Percentiles rank a stretch among this genome's conserved stretches.
Conservation (phyloP, 2,888 invertebrate genomes). For the Autographa gamma region DNA sequence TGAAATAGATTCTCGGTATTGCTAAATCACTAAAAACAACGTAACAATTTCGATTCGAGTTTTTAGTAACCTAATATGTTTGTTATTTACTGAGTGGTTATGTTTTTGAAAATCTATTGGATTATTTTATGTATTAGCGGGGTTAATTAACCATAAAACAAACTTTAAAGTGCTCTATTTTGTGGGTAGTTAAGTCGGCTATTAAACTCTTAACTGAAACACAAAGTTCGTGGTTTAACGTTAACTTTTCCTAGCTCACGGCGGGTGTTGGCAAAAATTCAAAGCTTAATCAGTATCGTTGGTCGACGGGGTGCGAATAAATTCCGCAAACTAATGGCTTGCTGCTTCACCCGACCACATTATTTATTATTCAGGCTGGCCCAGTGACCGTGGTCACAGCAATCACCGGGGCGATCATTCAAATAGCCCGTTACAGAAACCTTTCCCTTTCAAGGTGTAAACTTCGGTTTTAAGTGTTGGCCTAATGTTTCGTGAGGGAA, state of each 20-base stretch:
- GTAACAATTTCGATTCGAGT: not conserved
- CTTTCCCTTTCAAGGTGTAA: slow-evolving; percentile 19
- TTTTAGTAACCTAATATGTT: not conserved
- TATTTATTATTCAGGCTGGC: slow-evolving; percentile 57
- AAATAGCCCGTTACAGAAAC: slow-evolving; percentile 35
- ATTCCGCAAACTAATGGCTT: slow-evolving; percentile 50
- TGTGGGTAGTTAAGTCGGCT: slow-evolving; percentile 4
- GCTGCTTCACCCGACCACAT: slow-evolving; percentile 35
- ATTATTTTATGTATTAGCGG: not conserved
- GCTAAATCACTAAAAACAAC: not conserved
- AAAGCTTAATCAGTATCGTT: slow-evolving; percentile 43
- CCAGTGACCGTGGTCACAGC: slow-evolving; percentile 50
- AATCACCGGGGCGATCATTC: slow-evolving; percentile 54
- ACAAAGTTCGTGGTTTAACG: slow-evolving; percentile 28
- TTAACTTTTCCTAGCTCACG: slow-evolving; percentile 26
- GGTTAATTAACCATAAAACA: not conserved
- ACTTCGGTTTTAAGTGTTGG: not conserved
- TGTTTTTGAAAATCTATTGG: not conserved
- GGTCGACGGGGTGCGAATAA: slow-evolving; percentile 37
- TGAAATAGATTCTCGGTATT: not conserved
- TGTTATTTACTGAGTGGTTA: not conserved
- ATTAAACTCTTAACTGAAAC: slow-evolving; percentile 25
- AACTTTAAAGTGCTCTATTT: not conserved
- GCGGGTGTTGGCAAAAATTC: slow-evolving; percentile 43
- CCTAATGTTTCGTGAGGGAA: not conserved